These are phyloP conservation scores for Drosophila flavopinicola DNA, from an alignment of 2,888 invertebrate species.

Conservation along the genomic window DNA sequence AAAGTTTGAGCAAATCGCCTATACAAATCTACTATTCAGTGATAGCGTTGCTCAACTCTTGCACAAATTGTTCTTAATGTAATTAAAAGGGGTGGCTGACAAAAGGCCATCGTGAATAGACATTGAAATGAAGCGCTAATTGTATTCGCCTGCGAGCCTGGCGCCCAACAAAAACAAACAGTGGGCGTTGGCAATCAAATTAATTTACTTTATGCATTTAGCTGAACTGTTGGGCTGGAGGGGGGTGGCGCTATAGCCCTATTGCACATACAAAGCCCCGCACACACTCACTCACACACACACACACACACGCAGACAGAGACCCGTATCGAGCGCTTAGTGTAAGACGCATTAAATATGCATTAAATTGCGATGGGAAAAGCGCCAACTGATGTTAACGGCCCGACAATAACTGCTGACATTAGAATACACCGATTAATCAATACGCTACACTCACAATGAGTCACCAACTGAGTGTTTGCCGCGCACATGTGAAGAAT, in stretches of 20 bases:
- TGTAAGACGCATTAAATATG: constrained; percentile 66
- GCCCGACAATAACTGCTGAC: constrained; percentile 40
- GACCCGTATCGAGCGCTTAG: constrained; percentile 24
- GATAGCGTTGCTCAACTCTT: constrained; percentile 14
- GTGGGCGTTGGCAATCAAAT: constrained; percentile 55
- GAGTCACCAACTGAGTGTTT: constrained; percentile 38
- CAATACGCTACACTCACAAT: constrained; percentile 37
- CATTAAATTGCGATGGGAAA: constrained; percentile 64
- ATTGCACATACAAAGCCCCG: constrained; percentile 15
- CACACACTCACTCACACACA: constrained; percentile 6
- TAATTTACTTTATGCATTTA: constrained; percentile 63
- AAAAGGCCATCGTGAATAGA: constrained; percentile 35
- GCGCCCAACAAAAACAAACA: constrained; percentile 25
- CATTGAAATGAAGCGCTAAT: constrained; percentile 37
- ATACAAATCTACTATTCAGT: constrained; percentile 5
- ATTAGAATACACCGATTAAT: constrained; percentile 51
- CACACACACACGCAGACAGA: constrained; percentile 1
- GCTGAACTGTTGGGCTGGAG: constrained; percentile 2
- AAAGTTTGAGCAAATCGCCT: not conserved
- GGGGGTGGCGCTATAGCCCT: not conserved
- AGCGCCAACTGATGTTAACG: constrained; percentile 54
- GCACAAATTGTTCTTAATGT: constrained; percentile 42
- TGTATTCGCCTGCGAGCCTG: constrained; percentile 31
- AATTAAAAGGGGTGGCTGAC: constrained; percentile 49
- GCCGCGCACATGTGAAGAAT: constrained; percentile 34